These are phyloP conservation scores for Gymnodraco acuticeps DNA, from an alignment of 2,797 vertebrate genomes.

Conservation along the genomic window DNA sequence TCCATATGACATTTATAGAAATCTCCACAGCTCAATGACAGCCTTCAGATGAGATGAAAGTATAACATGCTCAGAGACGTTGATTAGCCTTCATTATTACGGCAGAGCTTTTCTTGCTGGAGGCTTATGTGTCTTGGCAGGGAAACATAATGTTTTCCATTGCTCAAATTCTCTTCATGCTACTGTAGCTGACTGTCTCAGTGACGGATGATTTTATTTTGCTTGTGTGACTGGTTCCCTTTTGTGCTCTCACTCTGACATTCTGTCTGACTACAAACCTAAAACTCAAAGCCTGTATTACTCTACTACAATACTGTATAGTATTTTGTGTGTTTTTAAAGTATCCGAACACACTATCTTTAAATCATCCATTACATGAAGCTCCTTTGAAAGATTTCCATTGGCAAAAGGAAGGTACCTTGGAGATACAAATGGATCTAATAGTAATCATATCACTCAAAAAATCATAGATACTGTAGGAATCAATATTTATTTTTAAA, in stretches of 20 bases:
- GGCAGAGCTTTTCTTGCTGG: slow-evolving; percentile 33
- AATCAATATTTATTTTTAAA: no score
- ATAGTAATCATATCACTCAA: no score
- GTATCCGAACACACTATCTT: neutral
- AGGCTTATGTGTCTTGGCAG: slow-evolving; percentile 46
- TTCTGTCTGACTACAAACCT: slow-evolving; percentile 5
- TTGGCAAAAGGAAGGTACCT: no score
- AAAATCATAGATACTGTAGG: no score
- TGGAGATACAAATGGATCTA: no score
- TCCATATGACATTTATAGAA: slow-evolving; percentile 44
- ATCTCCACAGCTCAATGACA: slow-evolving; percentile 12
- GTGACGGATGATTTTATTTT: slow-evolving; percentile 32
- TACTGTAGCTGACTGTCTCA: slow-evolving; percentile 26
- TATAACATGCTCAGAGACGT: slow-evolving; percentile 39
- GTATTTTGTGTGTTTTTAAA: neutral
- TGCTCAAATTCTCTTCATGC: slow-evolving; percentile 27
- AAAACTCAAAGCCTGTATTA: neutral
- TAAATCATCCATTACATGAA: no score
- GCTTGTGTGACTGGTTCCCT: slow-evolving; percentile 14
- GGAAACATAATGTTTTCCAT: slow-evolving; percentile 32
- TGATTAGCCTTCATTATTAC: slow-evolving; percentile 57
- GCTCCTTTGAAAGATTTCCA: no score
- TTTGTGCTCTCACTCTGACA: neutral
- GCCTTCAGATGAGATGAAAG: slow-evolving; percentile 47
- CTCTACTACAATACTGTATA: neutral